Base-by-base conservation (phyloP, 1,140 invertebrate species). In the Platyscapa corneri region DNA sequence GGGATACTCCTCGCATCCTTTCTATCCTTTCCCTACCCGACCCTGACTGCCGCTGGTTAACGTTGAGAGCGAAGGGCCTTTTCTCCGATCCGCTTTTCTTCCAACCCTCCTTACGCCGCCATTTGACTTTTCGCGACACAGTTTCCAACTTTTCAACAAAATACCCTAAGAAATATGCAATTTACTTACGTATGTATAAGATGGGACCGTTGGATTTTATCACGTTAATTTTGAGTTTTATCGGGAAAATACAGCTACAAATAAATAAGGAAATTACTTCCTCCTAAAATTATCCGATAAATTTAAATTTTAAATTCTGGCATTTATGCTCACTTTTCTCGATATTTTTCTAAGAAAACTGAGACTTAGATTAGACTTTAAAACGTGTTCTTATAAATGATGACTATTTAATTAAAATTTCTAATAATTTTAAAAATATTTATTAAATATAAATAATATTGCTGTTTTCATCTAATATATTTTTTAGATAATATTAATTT, bases 1-100 rank as follows among this genome's bases (percentile, higher is more conserved):
- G 82, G 86, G 89, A 87, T 87, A 88, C 86, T 86, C 79, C 23
- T 37, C n/a, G 82, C 86, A 81, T 86, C 86, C 56, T 65, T 82
- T 67, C 37, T 23, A 64, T 83, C 56, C 76, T 79, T 64, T 65
- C 42, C 65, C 82, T 42, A 64, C 72, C 6, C 20, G 30, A 27
- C 60, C 18, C 18, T 53, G 49, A 1, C 49, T 53, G n/a, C n/a
- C 60, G 37, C 70, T 74, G 37, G 37, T 74, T 74, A 74, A 74
- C 37, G 70, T 74, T 23, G 70, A 27, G 27, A 72, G 20, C 20
- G 18, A 74, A n/a, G 37, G 70, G 2, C 67, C 34, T 37, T 74
- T 42, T 10, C 46, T 18, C 16, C 34, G 39, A 70, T n/a, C 39
- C 49, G 12, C 34, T n/a, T 74, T 70, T 7, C n/a, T 27, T 74